Base-by-base conservation (phyloP, 2,113 vertebrate genomes). In the Verasper variegatus region DNA sequence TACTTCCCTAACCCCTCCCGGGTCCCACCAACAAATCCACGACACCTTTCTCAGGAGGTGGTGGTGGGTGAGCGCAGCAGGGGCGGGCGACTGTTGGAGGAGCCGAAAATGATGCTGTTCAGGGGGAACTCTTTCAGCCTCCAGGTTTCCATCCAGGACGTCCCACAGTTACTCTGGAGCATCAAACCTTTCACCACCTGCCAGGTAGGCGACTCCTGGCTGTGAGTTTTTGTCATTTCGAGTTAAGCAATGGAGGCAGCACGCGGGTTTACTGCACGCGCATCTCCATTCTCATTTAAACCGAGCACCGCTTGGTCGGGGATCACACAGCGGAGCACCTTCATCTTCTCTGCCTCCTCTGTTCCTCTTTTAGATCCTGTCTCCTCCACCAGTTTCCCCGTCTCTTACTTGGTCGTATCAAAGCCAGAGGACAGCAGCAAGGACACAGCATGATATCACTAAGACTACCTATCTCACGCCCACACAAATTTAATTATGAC, bases 111-210 rank as follows among this genome's bases (percentile, higher is more conserved):
- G 80, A 56, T 98, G 92, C 94, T 95, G 89, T 98, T 98, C 91
- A 94, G 92, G 85, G 96, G 95, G 58, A 97, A 97, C 86, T 95
- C 91, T 2, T 96, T 96, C 85, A 97, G 95, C 86, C 96, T 98
- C 21, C 97, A 98, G 94, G 95, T 98, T 80, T 97, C 96, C 18
- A 96, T 98, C 91, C 96, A 97, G 12, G 97, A 98, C 37, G 92
- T 98, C 68, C 96, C 97, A 42, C 97, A 97, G 10, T 95, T 97
- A 88, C 95, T 97, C 80, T 98, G 97, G 97, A 97, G 95, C 86
- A 98, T 98, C 78, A 98, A 98, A 94, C 97, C 97, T 72, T 97
- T 98, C 88, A 96, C 96, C 80, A 97, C 97, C 31, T 98, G 97
- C 89, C 97, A 98, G 97, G 97, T 98, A 86, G 37, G 69, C 8